phyloP scores from a whole-genome alignment of 2,797 vertebrate genomes.

The Pachyuromys duprasi region DNA sequence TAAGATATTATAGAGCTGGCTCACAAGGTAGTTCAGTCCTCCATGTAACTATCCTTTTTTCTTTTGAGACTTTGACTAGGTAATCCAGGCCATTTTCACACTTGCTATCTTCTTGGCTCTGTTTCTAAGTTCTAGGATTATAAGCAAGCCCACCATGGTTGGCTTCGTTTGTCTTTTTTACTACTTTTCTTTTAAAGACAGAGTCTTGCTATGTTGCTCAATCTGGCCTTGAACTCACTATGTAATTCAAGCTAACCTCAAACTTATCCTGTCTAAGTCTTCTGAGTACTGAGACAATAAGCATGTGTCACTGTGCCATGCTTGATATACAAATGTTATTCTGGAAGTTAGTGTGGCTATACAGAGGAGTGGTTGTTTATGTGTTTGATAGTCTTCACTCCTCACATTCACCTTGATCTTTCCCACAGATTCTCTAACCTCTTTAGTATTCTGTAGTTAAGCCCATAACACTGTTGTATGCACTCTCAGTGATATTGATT shows the following conservation, averaged over 20 bases:
- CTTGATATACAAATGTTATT: background rate
- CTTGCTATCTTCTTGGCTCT: background rate
- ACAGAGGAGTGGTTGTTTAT: background rate
- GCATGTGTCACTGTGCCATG: background rate
- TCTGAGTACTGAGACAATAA: background rate
- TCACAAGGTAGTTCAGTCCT: background rate
- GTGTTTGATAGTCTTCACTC: background rate
- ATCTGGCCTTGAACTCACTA: background rate
- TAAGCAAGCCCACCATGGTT: background rate
- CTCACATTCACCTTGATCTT: background rate
- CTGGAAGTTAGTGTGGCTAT: background rate
- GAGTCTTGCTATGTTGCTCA: background rate
- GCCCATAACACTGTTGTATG: background rate
- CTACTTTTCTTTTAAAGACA: background rate
- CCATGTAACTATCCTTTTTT: background rate
- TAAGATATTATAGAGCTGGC: background rate
- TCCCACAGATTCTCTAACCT: slow-evolving; percentile 7
- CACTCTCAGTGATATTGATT: slow-evolving; percentile 1
- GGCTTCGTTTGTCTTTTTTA: background rate
- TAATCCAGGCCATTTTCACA: background rate
- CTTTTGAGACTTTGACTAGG: background rate
- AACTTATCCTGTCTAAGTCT: background rate
- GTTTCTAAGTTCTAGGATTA: background rate
- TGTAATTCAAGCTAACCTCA: background rate
- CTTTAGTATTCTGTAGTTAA: slow-evolving; percentile 32